phyloP scores from a whole-genome alignment of 2,888 invertebrate species.

The Hecatera dysodea region DNA sequence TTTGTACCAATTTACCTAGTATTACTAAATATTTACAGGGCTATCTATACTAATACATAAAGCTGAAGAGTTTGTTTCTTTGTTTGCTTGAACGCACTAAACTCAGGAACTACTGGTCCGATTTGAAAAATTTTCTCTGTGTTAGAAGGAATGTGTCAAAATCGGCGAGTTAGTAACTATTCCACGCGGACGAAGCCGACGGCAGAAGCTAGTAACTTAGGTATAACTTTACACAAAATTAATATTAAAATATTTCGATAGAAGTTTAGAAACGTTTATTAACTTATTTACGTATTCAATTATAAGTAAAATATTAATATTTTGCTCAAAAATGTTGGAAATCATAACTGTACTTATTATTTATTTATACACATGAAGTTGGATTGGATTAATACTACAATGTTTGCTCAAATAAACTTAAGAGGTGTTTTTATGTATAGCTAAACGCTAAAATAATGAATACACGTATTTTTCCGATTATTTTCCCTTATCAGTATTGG shows the following conservation, averaged over 20 bases:
- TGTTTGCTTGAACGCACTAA: too few relatives aligned
- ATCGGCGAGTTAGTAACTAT: too few relatives aligned
- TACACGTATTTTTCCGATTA: not conserved
- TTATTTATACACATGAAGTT: not conserved
- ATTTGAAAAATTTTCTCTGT: too few relatives aligned
- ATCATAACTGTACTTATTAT: not conserved
- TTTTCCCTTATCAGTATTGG: not conserved
- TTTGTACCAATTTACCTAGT: too few relatives aligned
- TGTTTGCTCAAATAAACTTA: slow-evolving; percentile 42
- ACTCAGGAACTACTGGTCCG: too few relatives aligned
- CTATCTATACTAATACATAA: too few relatives aligned
- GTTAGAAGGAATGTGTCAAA: too few relatives aligned
- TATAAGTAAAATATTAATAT: not conserved
- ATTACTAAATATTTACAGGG: slow-evolving; percentile 22
- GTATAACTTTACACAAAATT: slow-evolving; percentile 34
- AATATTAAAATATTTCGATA: not conserved
- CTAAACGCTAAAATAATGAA: not conserved
- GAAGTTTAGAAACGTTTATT: not conserved
- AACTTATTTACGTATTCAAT: not conserved
- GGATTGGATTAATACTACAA: not conserved
- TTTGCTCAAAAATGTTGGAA: not conserved
- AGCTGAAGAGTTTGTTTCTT: too few relatives aligned
- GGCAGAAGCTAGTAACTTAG: too few relatives aligned
- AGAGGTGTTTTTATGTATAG: not conserved
- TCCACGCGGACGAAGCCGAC: too few relatives aligned